Percentiles rank a stretch among this genome's conserved stretches.
Conservation (phyloP, 2,797 vertebrate genomes). For the Xiphorhynchus erythropygius region DNA sequence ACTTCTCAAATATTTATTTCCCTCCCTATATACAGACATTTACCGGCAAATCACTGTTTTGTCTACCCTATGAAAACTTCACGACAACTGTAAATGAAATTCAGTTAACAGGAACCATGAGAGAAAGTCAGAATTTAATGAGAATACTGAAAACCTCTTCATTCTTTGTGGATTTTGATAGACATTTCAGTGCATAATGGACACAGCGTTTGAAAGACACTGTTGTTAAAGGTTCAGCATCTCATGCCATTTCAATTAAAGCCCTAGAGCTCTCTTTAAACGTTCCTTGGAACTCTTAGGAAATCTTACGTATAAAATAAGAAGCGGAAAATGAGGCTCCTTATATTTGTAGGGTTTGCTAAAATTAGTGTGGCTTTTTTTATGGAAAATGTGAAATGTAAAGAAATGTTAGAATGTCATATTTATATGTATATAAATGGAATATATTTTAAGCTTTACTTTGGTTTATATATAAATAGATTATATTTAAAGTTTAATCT, state of each 20-base stretch:
- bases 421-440: neutral
- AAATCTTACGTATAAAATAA: neutral
- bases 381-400: neutral
- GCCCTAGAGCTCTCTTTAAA: neutral
- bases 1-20: slow-evolving; percentile 19
- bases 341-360: neutral
- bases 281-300: neutral
- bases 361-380: neutral
- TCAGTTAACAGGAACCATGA: neutral
- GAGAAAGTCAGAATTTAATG: slow-evolving; percentile 6
- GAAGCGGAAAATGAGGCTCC: neutral
- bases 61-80: slow-evolving; percentile 9
- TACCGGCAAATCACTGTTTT: slow-evolving; percentile 19
- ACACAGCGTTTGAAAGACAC: neutral
- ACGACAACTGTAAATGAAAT: neutral
- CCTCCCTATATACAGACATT: neutral
- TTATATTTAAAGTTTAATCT: neutral
- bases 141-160: slow-evolving; percentile 4
- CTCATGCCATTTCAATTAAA: neutral
- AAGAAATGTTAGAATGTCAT: neutral
- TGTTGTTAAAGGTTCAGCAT: slow-evolving; percentile 2
- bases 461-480: neutral
- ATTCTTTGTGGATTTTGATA: neutral
- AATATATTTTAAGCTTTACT: neutral
- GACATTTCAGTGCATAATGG: neutral